Conservation (phyloP, 2,113 vertebrate genomes). For the Rissa tridactyla region DNA sequence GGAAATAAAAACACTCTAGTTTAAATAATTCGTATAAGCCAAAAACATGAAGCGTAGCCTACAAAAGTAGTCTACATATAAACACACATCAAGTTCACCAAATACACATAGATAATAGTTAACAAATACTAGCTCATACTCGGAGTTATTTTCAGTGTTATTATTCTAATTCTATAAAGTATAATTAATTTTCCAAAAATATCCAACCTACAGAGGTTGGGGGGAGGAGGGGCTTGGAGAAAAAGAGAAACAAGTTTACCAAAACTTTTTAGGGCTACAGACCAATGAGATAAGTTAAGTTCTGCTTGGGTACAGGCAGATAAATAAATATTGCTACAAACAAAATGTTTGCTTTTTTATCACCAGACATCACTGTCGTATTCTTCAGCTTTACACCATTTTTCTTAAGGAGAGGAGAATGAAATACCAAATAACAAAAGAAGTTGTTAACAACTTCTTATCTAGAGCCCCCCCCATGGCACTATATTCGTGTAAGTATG, state of each 20-base stretch:
- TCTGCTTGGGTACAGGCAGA: not conserved
- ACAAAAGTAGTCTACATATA: constrained; percentile 1
- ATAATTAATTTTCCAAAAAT: constrained; percentile 54
- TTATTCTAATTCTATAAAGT: constrained; percentile 21
- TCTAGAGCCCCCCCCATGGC: not conserved
- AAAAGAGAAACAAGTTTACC: constrained; percentile 13
- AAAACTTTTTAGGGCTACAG: constrained; percentile 2
- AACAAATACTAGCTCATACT: constrained; percentile 4
- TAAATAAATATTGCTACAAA: not conserved
- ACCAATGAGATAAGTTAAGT: not conserved
- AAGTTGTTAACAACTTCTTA: not conserved
- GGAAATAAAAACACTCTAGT: constrained; percentile 20
- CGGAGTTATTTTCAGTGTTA: constrained; percentile 5
- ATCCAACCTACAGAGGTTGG: not conserved
- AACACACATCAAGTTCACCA: not conserved
- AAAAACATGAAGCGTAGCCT: not conserved
- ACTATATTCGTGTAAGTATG: not conserved
- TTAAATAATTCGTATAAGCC: constrained; percentile 16
- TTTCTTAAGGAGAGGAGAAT: not conserved
- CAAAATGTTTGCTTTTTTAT: not conserved
- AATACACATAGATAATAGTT: constrained; percentile 12
- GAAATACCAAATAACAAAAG: not conserved
- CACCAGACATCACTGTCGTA: fast-evolving
- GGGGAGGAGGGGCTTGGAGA: not conserved
- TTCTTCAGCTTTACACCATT: not conserved